Conservation (phyloP, 2,113 vertebrate genomes). For the Cynocephalus volans region DNA sequence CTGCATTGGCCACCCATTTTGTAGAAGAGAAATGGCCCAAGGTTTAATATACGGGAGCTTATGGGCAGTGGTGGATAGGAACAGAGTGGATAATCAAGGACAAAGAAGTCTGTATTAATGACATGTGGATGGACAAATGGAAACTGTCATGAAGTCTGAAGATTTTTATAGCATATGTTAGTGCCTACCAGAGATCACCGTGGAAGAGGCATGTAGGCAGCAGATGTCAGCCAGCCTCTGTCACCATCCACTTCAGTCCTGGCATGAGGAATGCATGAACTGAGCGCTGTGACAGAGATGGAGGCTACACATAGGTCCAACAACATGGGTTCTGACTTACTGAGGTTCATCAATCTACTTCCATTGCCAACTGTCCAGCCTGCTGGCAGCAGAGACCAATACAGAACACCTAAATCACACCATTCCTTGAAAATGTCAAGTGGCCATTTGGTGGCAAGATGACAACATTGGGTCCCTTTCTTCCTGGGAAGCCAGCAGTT, state of each 20-base stretch:
- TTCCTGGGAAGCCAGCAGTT: not conserved
- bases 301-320: not conserved
- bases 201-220: not conserved
- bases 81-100: not conserved
- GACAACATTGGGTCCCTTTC: not conserved
- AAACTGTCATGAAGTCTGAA: not conserved
- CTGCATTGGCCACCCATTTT: not conserved
- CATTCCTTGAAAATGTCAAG: slow-evolving; percentile 4
- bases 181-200: not conserved
- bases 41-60: not conserved
- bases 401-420: not conserved
- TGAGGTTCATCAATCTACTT: not conserved
- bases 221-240: not conserved
- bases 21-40: not conserved
- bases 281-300: not conserved
- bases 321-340: not conserved
- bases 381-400: not conserved
- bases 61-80: not conserved
- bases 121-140: not conserved
- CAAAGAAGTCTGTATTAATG: not conserved
- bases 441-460: not conserved
- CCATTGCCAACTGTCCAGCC: not conserved
- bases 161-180: not conserved
- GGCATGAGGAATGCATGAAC: not conserved
- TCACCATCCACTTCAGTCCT: not conserved